Base-by-base conservation (phyloP, 2,113 vertebrate genomes). In the Mesocricetus auratus region DNA sequence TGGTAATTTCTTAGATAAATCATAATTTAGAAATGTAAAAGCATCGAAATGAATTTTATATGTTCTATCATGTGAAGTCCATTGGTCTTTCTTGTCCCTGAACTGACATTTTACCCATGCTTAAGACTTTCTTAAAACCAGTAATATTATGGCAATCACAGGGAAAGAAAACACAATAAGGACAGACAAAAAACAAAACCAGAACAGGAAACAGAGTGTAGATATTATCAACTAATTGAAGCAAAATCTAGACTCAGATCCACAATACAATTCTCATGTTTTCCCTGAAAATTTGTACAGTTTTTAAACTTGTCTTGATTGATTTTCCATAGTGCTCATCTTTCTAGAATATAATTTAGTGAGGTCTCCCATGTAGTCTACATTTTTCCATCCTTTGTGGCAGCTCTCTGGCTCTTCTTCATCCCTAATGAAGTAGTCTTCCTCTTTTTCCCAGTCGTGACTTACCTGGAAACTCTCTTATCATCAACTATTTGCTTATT, bases 21-120 rank as follows among this genome's bases (percentile, higher is more conserved):
- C 82, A 29, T 12, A 86, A 75, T 89, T 86, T 91, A 45, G 50
- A 94, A 86, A 86, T 75, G 17, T 79, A 47, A 91, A 93, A 62
- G 10, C 36, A 86, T 21, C 56, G 6, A 89, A 94, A 78, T 62
- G 5, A 95, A 64, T 81, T 88, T 86, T 89, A 42, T 17, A 33
- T 82, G 13, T 16, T 71, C 33, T 75, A 29, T 7, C 64, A 36
- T 36, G 26, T 24, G 19, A 75, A 81, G 93, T 39, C 4, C n/a
- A 47, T 87, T 78, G 7, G 26, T 50, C 8, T 90, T 45, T 53
- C 33, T 66, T 75, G 17, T 0, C 47, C 69, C 75, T 85, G 31
- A 74, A 93, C 15, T 1, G n/a, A 60, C 56, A 73, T 66, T 74
- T 93, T 39, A 60, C 12, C 53, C 16, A 66, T 5, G 13, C 22